Evolutionary conservation across 2,113 vertebrate species (phyloP), one percentile per base, ranked within the genome.

Genomic region (Bostrychus sinensis): DNA sequence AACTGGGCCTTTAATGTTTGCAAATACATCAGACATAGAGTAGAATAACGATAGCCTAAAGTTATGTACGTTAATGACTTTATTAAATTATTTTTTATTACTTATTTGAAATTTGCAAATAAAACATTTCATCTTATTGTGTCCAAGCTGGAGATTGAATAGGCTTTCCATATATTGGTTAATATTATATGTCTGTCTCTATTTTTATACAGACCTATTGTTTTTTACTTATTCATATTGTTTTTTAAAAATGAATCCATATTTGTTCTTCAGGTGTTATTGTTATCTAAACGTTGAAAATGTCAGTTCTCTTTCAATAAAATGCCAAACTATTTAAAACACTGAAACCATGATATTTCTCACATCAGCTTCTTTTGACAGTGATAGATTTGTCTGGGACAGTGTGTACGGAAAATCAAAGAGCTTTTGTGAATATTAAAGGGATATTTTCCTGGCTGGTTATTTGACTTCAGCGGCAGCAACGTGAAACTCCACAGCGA

Each of bases 401-500:
- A 10, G 3, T 3, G 25, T 12, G 23, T 1, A 28, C 25, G 48
- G 48, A 28, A 28, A 51, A 51, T 28, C 26, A 51, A 51, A 28
- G 14, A 28, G 28, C 25, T 28, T n/a, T 28, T 51, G 48, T 51
- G 25, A 30, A 51, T 51, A 28, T 51, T 51, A 16, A 51, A 28
- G 23, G 14, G 48, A 25, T 10, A 51, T 30, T 28, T 51, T 28
- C 48, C 48, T 51, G 48, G 48, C 48, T 51, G 7, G 48, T 30
- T 16, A 9, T n/a, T n/a, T 28, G 48, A 28, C 25, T 51, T 51
- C 14, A 13, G 48, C 26, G 16, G 48, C 43, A 46, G 46, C 46
- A 51, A 51, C 48, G 48, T 30, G 48, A 51, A 51, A 51, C 48
- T 51, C 14, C 30, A 32, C 43, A 25, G 45, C 22, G 25, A 63